Conservation (phyloP, 1,140 invertebrate species). For the Ectropis grisescens region DNA sequence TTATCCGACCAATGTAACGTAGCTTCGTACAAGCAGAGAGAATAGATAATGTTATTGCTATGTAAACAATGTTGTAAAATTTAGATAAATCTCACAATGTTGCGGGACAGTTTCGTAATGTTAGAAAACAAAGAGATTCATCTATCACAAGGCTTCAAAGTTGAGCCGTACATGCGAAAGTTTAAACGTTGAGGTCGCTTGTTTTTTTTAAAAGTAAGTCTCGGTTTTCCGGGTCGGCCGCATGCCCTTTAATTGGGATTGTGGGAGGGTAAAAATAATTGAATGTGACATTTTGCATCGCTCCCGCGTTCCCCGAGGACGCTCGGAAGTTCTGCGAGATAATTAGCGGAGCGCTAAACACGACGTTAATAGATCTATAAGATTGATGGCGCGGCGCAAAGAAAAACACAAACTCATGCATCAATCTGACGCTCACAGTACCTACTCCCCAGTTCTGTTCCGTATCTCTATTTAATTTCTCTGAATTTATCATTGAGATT, state of each 20-base stretch:
- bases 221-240: too few species aligned
- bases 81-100: conserved; percentile 13
- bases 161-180: too few species aligned
- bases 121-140: too few species aligned
- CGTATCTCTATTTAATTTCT: not conserved
- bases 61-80: conserved; percentile 16
- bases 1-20: conserved; percentile 16
- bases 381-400: conserved; percentile 33
- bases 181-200: too few species aligned
- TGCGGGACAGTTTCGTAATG: not conserved
- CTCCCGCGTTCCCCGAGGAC: conserved; percentile 13
- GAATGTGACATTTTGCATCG: conserved; percentile 7
- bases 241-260: too few species aligned
- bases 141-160: too few species aligned
- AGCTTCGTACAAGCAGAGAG: conserved; percentile 10
- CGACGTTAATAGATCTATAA: conserved; percentile 37
- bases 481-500: too few species aligned
- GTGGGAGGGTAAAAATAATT: too few species aligned
- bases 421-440: conserved; percentile 27
- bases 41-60: conserved; percentile 18
- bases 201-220: too few species aligned
- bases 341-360: conserved; percentile 31
- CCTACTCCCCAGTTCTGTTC: conserved; percentile 15
- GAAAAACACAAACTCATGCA: conserved; percentile 35
- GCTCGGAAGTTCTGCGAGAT: conserved; percentile 21